A percentile compares a stretch with the other conserved stretches of the same genome.
Conservation (phyloP, 2,113 vertebrate genomes). For the Vulpes vulpes region DNA sequence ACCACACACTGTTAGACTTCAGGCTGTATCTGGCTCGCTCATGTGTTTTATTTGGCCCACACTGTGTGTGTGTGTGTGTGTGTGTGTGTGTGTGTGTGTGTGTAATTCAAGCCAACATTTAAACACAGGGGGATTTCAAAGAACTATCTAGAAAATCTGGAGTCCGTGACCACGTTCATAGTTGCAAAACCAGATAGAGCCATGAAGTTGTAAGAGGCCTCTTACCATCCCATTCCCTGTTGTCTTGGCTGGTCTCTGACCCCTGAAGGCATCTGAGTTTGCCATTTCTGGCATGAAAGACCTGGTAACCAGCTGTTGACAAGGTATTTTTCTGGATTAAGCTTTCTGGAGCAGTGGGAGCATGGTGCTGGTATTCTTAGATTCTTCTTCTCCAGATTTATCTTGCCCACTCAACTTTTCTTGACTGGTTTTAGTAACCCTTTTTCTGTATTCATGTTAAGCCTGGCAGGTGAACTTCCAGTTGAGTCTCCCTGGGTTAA, state of each 20-base stretch:
- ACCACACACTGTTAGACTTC: neutral
- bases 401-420: neutral
- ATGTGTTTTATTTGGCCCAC: conserved; percentile 30
- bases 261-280: neutral
- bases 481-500: neutral
- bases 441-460: neutral
- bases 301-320: neutral
- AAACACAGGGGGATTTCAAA: conserved; percentile 45
- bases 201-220: neutral
- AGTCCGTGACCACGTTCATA: neutral
- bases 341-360: neutral
- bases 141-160: neutral
- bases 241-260: neutral
- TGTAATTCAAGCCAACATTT: neutral
- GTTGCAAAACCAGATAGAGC: neutral
- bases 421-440: neutral
- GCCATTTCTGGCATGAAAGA: neutral
- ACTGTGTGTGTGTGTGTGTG: too few relatives aligned
- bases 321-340: neutral
- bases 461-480: neutral
- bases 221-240: neutral
- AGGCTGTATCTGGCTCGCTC: neutral
- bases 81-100: too few relatives aligned
- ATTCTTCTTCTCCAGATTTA: neutral
- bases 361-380: neutral